These are phyloP conservation scores for Rhinoderma darwinii DNA, from an alignment of 2,113 vertebrate genomes.

Conservation along the genomic window DNA sequence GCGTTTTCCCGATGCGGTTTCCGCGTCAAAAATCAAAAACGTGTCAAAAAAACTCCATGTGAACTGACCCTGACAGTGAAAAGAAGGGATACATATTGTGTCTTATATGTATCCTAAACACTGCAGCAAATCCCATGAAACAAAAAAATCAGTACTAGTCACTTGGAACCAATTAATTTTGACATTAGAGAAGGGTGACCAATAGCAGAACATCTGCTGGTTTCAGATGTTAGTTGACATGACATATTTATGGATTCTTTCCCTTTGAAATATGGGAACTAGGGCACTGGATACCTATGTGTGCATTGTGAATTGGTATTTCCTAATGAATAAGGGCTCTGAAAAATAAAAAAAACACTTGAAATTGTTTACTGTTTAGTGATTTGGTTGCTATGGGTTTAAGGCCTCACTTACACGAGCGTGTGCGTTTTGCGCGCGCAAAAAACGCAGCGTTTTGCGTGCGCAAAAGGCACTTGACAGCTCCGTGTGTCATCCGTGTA, in stretches of 20 bases:
- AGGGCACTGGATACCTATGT: not conserved
- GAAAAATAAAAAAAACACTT: not conserved
- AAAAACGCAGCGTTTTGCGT: too few species aligned
- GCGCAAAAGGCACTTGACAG: too few species aligned
- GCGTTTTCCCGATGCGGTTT: too few species aligned
- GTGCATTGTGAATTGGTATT: not conserved
- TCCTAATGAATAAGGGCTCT: not conserved
- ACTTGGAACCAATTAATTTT: constrained; percentile 12
- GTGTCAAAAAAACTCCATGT: too few species aligned
- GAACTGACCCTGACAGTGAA: too few species aligned
- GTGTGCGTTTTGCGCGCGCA: too few species aligned
- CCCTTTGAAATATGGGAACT: not conserved
- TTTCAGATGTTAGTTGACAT: not conserved
- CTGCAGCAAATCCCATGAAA: not conserved
- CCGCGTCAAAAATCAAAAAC: too few species aligned
- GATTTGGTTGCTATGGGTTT: not conserved
- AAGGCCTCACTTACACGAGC: too few species aligned
- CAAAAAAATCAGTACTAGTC: not conserved
- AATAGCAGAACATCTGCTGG: not conserved
- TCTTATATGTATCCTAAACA: not conserved
- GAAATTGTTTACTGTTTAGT: not conserved
- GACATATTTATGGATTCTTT: constrained; percentile 29
- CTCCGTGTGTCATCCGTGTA: too few species aligned
- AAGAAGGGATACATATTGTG: too few species aligned
- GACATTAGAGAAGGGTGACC: constrained; percentile 32